Base-by-base conservation (phyloP, 2,888 invertebrate genomes). In the Suillia variegata region DNA sequence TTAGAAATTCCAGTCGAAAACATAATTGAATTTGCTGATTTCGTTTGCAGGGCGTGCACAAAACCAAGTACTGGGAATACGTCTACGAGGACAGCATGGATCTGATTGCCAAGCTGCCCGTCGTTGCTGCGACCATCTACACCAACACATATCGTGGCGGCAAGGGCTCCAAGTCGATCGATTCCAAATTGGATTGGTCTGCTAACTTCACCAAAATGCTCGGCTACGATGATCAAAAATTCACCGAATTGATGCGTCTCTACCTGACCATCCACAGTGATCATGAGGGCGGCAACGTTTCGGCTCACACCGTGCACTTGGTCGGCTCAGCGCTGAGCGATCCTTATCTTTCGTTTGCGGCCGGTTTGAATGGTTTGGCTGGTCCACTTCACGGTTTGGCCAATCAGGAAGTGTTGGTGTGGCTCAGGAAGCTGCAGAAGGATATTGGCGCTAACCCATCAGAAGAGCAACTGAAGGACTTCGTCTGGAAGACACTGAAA, bases 401-500 rank as follows among this genome's bases (percentile, higher is more conserved):
- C 64, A 95, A 94, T 81, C 94, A 95, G 84, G 93, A 92, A 86
- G 96, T 97, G 61, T 87, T 99, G 62, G 85, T 97, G 13, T 99
- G 98, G 95, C 80, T 99, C 71, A 90, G 92, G 76, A 97, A 96
- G 81, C 84, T 98, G 31, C 91, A 92, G 68, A 85, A 90, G 73
- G 90, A 94, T 78, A 87, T 98, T 53, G 94, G 94, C 55, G 90
- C 92, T 72, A 89, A 88, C 76, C 90, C 92, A 65, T 89, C 92
- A 15, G 96, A 98, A 80, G 93, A 97, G 0, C 88, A 95, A 73
- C 86, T 99, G 57, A 95, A 94, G 82, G 96, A 98, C 54, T 98
- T 96, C 85, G 94, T 99, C 79, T 95, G 96, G 95, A 96, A 95
- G 83, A 98, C 97, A 1, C 84, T 94, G 56, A 92, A 93, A 83